Evolutionary conservation across 2,888 invertebrate genomes (phyloP), one percentile per base, ranked within the genome.

Genomic region (Cheiracanthium punctorium): DNA sequence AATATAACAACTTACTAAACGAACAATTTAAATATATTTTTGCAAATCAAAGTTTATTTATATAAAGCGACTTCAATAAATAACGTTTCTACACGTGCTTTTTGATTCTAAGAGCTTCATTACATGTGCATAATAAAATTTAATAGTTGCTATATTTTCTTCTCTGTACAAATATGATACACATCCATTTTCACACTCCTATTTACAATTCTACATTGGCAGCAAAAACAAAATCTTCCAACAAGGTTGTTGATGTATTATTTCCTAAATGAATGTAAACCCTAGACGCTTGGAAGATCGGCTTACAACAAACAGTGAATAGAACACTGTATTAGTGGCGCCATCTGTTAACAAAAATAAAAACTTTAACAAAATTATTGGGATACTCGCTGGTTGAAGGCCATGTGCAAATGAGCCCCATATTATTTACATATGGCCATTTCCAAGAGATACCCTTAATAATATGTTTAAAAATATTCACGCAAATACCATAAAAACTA

Each of bases 331-430:
- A 73, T 52, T 82, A 37, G 58, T 84, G 84, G 84, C 84, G 84
- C 84, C 84, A 84, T 84, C 84, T 84, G 79, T 79, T 84, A 20
- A 37, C 29, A 77, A 72, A 69, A 20, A 37, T 33, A 32, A 33
- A 73, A 67, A 17, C n/a, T 67, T 17, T 28, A 41, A 37, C 28
- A 28, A 33, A 73, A 67, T n/a, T 73, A 0, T 28, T 29, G 37
- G 67, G 48, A 41, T 65, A 64, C 69, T 73, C 37, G 30, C 73
- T 52, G n/a, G 73, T 33, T n/a, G 20, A 20, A 70, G 72, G 79
- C 84, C 85, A 86, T 80, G 20, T 12, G 75, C 74, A 86, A 86
- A 86, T 86, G 85, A 86, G 85, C 85, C 85, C 85, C 85, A 48
- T 71, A 43, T 71, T 75, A 86, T 86, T 86, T 86, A 86, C 71